Conservation (phyloP, 2,113 vertebrate species). For the Chlorodrepanis virens region DNA sequence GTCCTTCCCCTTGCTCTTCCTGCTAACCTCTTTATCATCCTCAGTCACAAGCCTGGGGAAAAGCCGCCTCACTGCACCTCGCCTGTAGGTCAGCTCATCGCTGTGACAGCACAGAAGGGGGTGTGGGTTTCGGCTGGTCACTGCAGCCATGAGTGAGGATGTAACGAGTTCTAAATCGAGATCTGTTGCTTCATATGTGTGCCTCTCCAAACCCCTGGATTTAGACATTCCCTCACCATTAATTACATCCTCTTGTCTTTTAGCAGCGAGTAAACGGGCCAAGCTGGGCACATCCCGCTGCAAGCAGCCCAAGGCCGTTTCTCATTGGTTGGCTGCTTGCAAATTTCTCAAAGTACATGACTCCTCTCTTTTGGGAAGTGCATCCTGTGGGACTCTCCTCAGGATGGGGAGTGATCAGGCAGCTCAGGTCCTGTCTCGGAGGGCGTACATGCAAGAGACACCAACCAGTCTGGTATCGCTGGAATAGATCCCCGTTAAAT, state of each 20-base stretch:
- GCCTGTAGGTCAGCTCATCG: background rate
- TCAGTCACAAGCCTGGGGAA: background rate
- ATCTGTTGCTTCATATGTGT: background rate
- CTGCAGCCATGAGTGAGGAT: background rate
- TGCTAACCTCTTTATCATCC: background rate
- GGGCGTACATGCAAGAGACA: rapidly evolving
- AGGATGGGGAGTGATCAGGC: background rate
- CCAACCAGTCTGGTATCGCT: background rate
- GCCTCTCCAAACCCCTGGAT: background rate
- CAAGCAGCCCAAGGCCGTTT: rapidly evolving
- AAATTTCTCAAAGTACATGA: background rate
- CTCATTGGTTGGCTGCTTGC: background rate
- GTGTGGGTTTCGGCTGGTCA: background rate
- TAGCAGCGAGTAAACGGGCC: background rate
- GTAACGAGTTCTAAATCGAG: background rate
- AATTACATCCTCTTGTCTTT: constrained; percentile 1
- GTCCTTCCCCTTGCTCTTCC: constrained; percentile 5
- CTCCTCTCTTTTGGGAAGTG: background rate
- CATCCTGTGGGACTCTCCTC: background rate
- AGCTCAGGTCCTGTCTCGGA: rapidly evolving
- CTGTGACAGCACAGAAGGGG: rapidly evolving
- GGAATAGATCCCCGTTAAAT: rapidly evolving
- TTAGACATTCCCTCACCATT: constrained; percentile 55
- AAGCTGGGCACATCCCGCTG: background rate
- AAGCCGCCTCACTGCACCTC: rapidly evolving